Conservation (phyloP, 2,113 vertebrate species). For the Merops nubicus region DNA sequence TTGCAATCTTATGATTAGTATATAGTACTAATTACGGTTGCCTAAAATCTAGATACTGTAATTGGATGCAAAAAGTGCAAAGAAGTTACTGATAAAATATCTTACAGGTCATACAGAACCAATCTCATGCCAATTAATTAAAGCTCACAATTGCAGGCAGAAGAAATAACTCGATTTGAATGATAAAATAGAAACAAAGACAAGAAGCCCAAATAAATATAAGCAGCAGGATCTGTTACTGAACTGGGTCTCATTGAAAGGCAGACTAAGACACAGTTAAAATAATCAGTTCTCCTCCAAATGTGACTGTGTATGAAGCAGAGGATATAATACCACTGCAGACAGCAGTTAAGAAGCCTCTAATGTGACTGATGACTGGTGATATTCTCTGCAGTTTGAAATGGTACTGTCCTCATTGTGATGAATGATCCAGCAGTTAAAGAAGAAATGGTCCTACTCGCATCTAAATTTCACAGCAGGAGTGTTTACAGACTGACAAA, state of each 20-base stretch:
- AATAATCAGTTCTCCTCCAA: neutral
- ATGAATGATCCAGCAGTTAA: neutral
- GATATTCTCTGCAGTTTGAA: neutral
- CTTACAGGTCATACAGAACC: neutral
- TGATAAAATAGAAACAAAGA: slow-evolving; percentile 1
- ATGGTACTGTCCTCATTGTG: neutral
- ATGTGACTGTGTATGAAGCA: neutral
- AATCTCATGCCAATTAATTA: slow-evolving; percentile 17
- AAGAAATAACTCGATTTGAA: slow-evolving; percentile 29
- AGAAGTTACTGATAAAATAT: neutral
- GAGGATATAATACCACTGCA: neutral
- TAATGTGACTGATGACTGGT: neutral
- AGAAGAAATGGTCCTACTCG: neutral
- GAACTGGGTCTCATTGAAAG: neutral
- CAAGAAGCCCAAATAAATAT: neutral
- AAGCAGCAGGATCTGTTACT: neutral
- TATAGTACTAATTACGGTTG: neutral
- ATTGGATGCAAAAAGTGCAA: slow-evolving; percentile 26
- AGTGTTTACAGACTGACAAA: neutral
- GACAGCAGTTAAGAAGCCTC: neutral
- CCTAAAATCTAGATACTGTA: neutral
- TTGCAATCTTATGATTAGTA: neutral
- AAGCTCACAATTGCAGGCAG: neutral
- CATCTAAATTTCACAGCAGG: neutral
- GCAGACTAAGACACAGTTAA: neutral